Conservation (phyloP, 2,113 vertebrate species). For the Mionectes macconnelli region DNA sequence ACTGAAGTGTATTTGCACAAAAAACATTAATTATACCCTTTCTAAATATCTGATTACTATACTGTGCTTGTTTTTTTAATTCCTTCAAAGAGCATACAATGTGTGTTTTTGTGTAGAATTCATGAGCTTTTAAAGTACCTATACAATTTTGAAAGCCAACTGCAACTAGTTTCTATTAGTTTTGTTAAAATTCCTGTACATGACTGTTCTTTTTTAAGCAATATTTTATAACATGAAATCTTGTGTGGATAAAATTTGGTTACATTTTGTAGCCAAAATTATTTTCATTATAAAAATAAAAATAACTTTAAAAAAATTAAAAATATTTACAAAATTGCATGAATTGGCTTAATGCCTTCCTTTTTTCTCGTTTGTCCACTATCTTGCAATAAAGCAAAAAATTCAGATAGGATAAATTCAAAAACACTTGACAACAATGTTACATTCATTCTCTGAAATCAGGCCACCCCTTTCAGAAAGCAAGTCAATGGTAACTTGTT, state of each 20-base stretch:
- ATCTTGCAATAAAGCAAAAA: not conserved
- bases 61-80: accelerated
- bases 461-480: not conserved
- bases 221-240: not conserved
- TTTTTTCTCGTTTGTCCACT: not conserved
- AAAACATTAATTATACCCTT: not conserved
- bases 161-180: not conserved
- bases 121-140: not conserved
- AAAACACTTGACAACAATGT: accelerated
- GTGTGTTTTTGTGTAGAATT: not conserved
- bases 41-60: not conserved
- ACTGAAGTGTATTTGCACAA: not conserved
- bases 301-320: not conserved
- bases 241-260: not conserved
- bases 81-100: not conserved
- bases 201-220: not conserved
- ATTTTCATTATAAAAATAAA: not conserved
- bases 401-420: not conserved
- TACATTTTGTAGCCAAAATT: not conserved
- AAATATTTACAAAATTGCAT: not conserved
- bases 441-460: not conserved
- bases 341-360: accelerated
- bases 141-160: not conserved
- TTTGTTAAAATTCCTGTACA: not conserved
- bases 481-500: not conserved